A percentile compares a stretch with the other conserved stretches of the same genome.
phyloP scores from a whole-genome alignment of 2,113 vertebrate species.

The Rhinoptilus africanus region DNA sequence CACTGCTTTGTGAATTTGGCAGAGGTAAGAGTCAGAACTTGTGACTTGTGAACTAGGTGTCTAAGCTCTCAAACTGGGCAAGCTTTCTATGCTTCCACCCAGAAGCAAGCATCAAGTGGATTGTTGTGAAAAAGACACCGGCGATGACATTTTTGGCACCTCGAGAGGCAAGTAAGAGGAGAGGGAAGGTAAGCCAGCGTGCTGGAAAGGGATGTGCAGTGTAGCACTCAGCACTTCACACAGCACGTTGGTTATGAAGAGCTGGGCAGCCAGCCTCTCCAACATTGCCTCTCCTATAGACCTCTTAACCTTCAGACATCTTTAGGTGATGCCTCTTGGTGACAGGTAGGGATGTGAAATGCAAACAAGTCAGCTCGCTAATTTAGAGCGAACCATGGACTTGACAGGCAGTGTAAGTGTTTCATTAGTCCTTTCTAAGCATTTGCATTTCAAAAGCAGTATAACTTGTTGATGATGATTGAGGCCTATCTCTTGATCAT shows the following conservation, averaged over 20 bases:
- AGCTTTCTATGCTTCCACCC: not conserved
- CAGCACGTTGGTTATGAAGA: not conserved
- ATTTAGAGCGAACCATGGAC: not conserved
- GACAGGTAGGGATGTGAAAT: not conserved
- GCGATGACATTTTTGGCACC: not conserved
- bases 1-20: not conserved
- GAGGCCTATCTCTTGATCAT: not conserved
- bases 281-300: not conserved
- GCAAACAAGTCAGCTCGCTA: not conserved
- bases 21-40: not conserved
- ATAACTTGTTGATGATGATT: not conserved
- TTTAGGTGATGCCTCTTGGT: not conserved
- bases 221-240: not conserved
- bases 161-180: not conserved
- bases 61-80: not conserved
- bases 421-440: not conserved
- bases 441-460: not conserved
- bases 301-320: not conserved
- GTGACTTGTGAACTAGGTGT: not conserved
- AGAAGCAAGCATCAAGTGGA: not conserved
- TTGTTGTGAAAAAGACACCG: not conserved
- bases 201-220: not conserved
- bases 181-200: not conserved
- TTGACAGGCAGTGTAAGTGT: not conserved
- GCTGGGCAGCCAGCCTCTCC: not conserved